These are phyloP conservation scores for Drosophila insularis DNA, from an alignment of 1,140 invertebrate species.

Conservation along the genomic window DNA sequence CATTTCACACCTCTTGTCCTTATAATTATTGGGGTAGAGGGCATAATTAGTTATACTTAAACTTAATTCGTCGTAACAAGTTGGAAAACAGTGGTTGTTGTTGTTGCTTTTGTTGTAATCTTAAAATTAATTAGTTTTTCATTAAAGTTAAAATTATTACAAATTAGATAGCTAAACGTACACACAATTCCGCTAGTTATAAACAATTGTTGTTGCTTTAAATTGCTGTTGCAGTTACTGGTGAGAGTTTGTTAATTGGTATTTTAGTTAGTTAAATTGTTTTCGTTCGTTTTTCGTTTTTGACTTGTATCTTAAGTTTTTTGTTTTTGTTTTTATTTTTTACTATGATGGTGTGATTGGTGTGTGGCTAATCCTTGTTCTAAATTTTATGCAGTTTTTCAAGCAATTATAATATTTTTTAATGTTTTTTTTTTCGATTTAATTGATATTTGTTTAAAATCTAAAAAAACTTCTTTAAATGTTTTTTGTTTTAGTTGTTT, in stretches of 20 bases:
- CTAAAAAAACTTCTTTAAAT: slow-evolving; percentile 69
- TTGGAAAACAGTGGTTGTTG: slow-evolving; percentile 55
- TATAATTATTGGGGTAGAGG: background rate
- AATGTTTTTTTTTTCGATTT: slow-evolving; percentile 16
- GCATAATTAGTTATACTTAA: slow-evolving; percentile 43
- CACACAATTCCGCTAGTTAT: slow-evolving; percentile 57
- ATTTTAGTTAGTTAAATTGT: slow-evolving; percentile 26
- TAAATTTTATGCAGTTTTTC: slow-evolving; percentile 9
- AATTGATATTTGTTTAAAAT: slow-evolving; percentile 59
- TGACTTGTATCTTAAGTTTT: background rate
- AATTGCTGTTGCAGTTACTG: slow-evolving; percentile 45
- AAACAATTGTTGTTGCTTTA: slow-evolving; percentile 52
- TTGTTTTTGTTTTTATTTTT: slow-evolving; percentile 29
- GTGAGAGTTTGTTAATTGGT: slow-evolving; percentile 21
- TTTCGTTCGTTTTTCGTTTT: background rate
- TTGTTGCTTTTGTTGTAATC: slow-evolving; percentile 48
- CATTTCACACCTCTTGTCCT: slow-evolving; percentile 3
- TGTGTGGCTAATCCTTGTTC: slow-evolving; percentile 1
- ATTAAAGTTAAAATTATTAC: slow-evolving; percentile 48
- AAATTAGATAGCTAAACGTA: slow-evolving; percentile 29
- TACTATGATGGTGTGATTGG: slow-evolving; percentile 8
- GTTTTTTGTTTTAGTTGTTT: slow-evolving; percentile 57
- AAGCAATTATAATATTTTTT: slow-evolving; percentile 51
- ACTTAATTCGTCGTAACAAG: slow-evolving; percentile 62
- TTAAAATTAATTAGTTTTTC: slow-evolving; percentile 54